Evolutionary conservation across 2,113 vertebrate species (phyloP).

Genomic region (Microcebus ravelobensis): DNA sequence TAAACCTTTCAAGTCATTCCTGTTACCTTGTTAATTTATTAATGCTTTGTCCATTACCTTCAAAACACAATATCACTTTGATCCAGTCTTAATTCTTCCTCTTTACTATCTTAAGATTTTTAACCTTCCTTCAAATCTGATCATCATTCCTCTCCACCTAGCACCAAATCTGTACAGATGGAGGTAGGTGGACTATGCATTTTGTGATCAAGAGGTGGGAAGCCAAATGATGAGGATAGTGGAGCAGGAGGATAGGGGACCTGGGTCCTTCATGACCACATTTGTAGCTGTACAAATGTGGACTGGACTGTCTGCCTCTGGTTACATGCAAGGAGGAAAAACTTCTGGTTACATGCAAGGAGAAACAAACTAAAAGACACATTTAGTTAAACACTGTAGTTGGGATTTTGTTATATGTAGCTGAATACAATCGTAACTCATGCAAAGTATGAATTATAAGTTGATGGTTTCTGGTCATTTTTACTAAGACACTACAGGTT

Average conservation of each 20-base stretch:
- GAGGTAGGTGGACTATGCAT: background rate
- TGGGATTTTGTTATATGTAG: background rate
- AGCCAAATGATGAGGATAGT: background rate
- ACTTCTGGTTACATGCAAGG: background rate
- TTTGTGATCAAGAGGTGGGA: background rate
- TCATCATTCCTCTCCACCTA: background rate
- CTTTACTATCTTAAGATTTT: background rate
- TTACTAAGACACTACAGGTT: background rate
- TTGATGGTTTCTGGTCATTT: background rate
- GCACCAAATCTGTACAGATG: background rate
- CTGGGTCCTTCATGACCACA: background rate
- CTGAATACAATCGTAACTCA: background rate
- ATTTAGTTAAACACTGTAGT: background rate
- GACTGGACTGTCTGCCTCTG: background rate
- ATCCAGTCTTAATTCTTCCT: background rate
- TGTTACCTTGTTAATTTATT: background rate
- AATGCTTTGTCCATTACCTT: background rate
- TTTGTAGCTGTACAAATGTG: background rate
- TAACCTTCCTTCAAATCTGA: background rate
- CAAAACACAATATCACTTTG: conserved; percentile 1
- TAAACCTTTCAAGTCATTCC: background rate
- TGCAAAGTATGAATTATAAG: background rate
- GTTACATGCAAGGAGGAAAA: background rate
- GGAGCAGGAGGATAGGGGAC: background rate
- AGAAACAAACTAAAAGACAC: background rate